phyloP scores from a whole-genome alignment of 2,888 invertebrate genomes.

The Cheilosia grossa region DNA sequence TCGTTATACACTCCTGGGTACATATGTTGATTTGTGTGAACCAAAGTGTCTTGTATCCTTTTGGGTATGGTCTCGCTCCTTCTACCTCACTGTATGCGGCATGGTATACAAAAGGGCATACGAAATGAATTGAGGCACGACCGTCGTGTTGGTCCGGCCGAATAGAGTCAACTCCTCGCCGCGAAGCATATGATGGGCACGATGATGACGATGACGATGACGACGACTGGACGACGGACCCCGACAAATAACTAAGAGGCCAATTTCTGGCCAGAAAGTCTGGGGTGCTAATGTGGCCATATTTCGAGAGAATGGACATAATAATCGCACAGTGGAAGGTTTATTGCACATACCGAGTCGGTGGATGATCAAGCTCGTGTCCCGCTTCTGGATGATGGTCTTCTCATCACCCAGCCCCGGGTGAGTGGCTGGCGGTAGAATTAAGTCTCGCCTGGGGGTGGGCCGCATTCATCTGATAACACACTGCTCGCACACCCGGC shows the following conservation, averaged over 20 bases:
- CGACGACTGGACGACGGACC: conserved; percentile 34
- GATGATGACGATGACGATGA: conserved; percentile 42
- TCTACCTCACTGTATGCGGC: not conserved
- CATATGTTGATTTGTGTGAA: conserved; percentile 75
- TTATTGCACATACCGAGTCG: conserved; percentile 42
- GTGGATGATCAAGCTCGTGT: conserved; percentile 34
- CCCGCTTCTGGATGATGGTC: conserved; percentile 40
- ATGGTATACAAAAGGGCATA: conserved; percentile 65
- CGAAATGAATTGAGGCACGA: conserved; percentile 72
- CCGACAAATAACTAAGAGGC: conserved; percentile 78
- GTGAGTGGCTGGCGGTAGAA: conserved; percentile 36
- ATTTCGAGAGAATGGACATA: conserved; percentile 79
- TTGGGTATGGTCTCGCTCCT: conserved; percentile 48
- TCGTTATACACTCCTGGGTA: conserved; percentile 71
- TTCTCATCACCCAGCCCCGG: conserved; percentile 35
- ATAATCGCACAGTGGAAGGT: conserved; percentile 77
- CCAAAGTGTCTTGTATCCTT: conserved; percentile 71
- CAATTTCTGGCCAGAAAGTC: conserved; percentile 80
- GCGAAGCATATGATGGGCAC: conserved; percentile 60
- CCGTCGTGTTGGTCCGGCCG: conserved; percentile 24
- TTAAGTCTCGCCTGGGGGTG: conserved; percentile 33
- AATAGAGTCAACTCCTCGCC: conserved; percentile 37
- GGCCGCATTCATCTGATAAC: conserved; percentile 4
- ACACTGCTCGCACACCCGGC: not conserved
- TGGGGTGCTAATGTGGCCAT: conserved; percentile 81